A percentile compares a stretch with the other conserved stretches of the same genome.
These are phyloP conservation scores for Euphydryas editha DNA, from an alignment of 2,888 invertebrate species.

Conservation along the genomic window DNA sequence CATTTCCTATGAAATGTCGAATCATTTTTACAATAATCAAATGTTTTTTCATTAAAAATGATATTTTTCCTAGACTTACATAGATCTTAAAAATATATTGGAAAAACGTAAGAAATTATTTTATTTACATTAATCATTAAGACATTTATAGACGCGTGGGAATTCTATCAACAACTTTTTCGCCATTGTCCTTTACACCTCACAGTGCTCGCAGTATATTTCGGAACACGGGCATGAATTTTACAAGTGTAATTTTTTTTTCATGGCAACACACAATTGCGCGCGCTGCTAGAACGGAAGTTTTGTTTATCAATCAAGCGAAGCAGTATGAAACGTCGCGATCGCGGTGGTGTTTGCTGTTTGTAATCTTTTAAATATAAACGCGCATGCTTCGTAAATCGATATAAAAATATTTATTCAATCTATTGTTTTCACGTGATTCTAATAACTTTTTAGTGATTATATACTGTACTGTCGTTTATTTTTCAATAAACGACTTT, in stretches of 20 bases:
- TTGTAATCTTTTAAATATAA: constrained; percentile 37
- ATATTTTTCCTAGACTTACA: no score
- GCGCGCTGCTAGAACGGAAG: constrained; percentile 75
- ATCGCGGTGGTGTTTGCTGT: constrained; percentile 56
- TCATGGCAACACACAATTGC: constrained; percentile 62
- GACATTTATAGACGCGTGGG: no score
- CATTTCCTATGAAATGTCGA: no score
- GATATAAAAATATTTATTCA: constrained; percentile 45
- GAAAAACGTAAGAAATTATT: no score
- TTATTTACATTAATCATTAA: no score
- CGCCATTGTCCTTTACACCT: no score
- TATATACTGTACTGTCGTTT: constrained; percentile 10
- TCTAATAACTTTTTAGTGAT: constrained; percentile 24
- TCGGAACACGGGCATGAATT: no score
- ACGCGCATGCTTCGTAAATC: constrained; percentile 58
- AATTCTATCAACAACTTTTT: no score
- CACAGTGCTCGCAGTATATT: no score
- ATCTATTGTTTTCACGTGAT: constrained; percentile 38
- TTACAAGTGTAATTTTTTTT: neutral
- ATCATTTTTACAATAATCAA: no score
- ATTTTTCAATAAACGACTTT: constrained; percentile 20
- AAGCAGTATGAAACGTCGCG: constrained; percentile 49
- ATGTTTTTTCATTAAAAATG: no score
- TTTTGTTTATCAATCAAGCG: constrained; percentile 80
- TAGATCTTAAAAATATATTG: no score